These are phyloP conservation scores for Heliothis virescens DNA, from an alignment of 1,140 invertebrate genomes.

Conservation along the genomic window DNA sequence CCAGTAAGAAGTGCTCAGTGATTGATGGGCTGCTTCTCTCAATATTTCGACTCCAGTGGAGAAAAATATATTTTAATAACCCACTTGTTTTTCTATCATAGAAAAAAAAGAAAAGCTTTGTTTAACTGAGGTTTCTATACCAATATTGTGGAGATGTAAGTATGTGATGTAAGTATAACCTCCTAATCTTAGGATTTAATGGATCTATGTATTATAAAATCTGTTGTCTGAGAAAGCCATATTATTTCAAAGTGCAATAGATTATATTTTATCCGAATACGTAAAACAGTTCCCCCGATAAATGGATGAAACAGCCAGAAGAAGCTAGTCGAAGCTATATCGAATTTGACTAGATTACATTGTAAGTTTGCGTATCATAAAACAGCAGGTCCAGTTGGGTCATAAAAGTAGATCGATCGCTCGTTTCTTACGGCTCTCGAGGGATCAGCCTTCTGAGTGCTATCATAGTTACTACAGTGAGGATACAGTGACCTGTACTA, in stretches of 20 bases:
- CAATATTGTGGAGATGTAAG: too few species aligned
- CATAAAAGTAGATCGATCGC: slow-evolving; percentile 30
- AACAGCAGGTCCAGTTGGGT: neutral
- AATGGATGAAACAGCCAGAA: neutral
- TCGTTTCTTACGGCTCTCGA: neutral
- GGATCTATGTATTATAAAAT: too few species aligned
- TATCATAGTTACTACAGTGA: neutral
- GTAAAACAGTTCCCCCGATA: neutral
- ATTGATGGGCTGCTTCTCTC: slow-evolving; percentile 24
- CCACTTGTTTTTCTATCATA: neutral
- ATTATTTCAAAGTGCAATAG: too few species aligned
- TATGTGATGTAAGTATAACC: too few species aligned
- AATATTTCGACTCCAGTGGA: neutral
- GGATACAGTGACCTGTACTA: neutral
- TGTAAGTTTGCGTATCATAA: neutral
- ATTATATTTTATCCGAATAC: too few species aligned
- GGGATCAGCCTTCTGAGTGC: slow-evolving; percentile 3
- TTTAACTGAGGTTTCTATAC: too few species aligned
- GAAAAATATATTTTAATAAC: neutral
- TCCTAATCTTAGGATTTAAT: too few species aligned
- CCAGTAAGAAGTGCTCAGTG: slow-evolving; percentile 7
- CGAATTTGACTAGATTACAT: neutral
- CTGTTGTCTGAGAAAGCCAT: too few species aligned
- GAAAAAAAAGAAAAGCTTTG: neutral
- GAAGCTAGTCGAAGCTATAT: too few species aligned